A percentile compares a stretch with the other conserved stretches of the same genome.
Evolutionary conservation across 92 coral and sea anemone genomes (phyloP).

Genomic region (Phymanthus crucifer): DNA sequence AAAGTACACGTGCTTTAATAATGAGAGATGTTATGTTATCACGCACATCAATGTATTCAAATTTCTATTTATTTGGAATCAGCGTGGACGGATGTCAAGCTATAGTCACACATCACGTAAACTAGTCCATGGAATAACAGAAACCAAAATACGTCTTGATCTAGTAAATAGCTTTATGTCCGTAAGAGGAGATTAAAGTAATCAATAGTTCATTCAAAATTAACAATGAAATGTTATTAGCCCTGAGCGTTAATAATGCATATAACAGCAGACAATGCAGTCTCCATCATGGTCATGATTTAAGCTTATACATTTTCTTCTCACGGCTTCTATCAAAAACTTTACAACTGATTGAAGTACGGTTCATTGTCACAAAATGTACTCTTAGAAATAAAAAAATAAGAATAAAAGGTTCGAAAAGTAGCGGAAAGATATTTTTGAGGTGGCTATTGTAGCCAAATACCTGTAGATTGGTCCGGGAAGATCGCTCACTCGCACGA

Average conservation of each 20-base stretch:
- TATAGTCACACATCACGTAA: too few species aligned
- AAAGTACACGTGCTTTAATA: constrained; percentile 3
- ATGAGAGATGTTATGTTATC: background rate
- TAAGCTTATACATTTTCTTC: too few species aligned
- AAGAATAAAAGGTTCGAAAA: background rate
- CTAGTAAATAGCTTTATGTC: background rate
- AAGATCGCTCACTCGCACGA: constrained; percentile 19
- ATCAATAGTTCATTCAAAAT: background rate
- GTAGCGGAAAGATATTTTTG: background rate
- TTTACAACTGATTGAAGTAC: background rate
- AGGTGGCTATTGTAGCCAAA: background rate
- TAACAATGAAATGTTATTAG: background rate
- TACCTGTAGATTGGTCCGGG: constrained; percentile 3
- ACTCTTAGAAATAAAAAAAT: background rate
- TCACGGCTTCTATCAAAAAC: background rate
- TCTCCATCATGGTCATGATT: background rate
- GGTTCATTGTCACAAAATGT: background rate
- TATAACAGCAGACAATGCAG: background rate
- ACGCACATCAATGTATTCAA: background rate
- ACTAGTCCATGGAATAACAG: too few species aligned
- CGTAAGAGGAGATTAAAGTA: background rate
- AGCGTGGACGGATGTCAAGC: too few species aligned
- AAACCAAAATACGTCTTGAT: background rate
- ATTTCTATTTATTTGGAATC: background rate
- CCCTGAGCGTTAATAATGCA: background rate